These are phyloP conservation scores for Drosophila birchii DNA, from an alignment of 2,888 invertebrate genomes.

Conservation along the genomic window DNA sequence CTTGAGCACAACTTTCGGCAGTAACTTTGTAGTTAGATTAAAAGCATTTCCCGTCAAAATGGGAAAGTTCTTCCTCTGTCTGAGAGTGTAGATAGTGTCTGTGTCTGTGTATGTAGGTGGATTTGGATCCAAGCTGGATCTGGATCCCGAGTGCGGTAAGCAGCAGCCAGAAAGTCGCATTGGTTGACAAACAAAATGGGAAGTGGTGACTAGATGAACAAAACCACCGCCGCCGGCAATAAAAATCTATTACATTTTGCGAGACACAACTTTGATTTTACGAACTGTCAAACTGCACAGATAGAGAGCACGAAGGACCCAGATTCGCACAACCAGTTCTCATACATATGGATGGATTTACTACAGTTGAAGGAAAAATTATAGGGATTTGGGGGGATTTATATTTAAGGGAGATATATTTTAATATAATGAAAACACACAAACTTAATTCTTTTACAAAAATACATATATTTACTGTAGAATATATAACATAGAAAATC, in stretches of 20 bases:
- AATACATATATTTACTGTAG: too few species aligned
- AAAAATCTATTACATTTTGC: slow-evolving; percentile 69
- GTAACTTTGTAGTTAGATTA: slow-evolving; percentile 73
- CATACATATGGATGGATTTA: slow-evolving; percentile 20
- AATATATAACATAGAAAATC: too few species aligned
- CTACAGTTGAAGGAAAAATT: background rate
- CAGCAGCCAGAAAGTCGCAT: slow-evolving; percentile 50
- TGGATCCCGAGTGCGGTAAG: slow-evolving; percentile 20
- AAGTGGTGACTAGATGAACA: slow-evolving; percentile 51
- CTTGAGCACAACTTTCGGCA: slow-evolving; percentile 39
- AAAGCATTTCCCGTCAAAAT: slow-evolving; percentile 64
- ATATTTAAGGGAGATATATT: background rate
- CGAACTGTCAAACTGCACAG: slow-evolving; percentile 60
- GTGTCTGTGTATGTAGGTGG: slow-evolving; percentile 16
- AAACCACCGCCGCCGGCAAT: slow-evolving; percentile 60
- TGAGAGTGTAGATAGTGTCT: background rate
- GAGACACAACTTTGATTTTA: slow-evolving; percentile 73
- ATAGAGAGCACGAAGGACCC: slow-evolving; percentile 19
- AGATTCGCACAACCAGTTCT: slow-evolving; percentile 21
- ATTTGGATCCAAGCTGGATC: slow-evolving; percentile 8
- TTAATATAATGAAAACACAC: background rate
- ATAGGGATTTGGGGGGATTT: background rate
- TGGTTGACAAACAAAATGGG: slow-evolving; percentile 41
- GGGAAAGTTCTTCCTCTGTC: slow-evolving; percentile 56
- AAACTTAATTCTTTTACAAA: background rate